Base-by-base conservation (phyloP, 2,888 invertebrate species). In the Argyresthia goedartella region DNA sequence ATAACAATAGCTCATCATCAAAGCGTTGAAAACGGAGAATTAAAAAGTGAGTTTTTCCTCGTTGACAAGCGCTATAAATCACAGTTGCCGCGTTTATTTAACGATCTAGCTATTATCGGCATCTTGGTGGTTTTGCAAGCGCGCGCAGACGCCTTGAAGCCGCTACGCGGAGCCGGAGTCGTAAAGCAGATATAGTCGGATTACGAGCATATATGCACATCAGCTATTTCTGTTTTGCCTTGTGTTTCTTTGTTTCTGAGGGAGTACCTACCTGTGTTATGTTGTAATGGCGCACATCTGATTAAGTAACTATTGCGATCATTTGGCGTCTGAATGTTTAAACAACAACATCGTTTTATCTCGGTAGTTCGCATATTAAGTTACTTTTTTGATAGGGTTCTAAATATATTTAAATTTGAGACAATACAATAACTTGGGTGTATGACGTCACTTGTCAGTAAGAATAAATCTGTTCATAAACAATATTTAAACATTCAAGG, bases 21-120 rank as follows among this genome's bases (percentile, higher is more conserved):
- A 76, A 75, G 75, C 66, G 71, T 68, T 69, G 69, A 73, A 75
- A 76, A 65, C 64, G 56, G 63, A 70, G 70, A 72, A 76, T 76
- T 73, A 76, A 78, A 76, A 71, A 75, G 68, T 69, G 65, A 69
- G 73, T 72, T 76, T 77, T 79, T 78, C 76, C 71, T 73, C 71
- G 75, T 76, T 76, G 81, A 80, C 78, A 77, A 65, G 68, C 64
- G 75, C 65, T 74, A 71, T 81, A 81, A 81, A 82, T 80, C 81
- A 80, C 69, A 60, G 72, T 69, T 64, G 65, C 70, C 62, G 76
- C 76, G 79, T 81, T 81, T 81, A 76, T 78, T 82, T 82, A 80
- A 81, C 77, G 77, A 79, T 76, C 73, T 63, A 66, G 78, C 78
- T 81, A 81, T 80, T 79, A 84, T 78, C 78, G 81, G 78, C 76